A percentile compares a stretch with the other conserved stretches of the same genome.
Conservation (phyloP, 2,888 invertebrate species). For the Brachyptera putata region DNA sequence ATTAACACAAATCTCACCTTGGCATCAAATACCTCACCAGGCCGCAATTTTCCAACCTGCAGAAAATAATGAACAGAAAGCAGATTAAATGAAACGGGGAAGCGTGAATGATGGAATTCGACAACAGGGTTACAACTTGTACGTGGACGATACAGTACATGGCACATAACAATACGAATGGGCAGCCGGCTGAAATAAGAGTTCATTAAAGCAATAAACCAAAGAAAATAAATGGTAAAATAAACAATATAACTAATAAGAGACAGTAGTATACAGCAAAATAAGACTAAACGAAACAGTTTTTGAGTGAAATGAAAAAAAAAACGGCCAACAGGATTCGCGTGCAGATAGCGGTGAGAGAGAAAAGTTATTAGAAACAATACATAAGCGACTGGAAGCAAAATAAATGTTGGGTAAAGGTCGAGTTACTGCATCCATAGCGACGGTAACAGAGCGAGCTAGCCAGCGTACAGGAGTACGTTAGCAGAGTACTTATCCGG, state of each 20-base stretch:
- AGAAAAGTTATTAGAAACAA: constrained; percentile 24
- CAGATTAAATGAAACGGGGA: constrained; percentile 34
- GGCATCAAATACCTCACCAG: constrained; percentile 70
- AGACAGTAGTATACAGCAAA: too few species aligned
- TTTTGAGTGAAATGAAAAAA: not conserved
- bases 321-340: constrained; percentile 8
- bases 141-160: constrained; percentile 16
- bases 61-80: constrained; percentile 44
- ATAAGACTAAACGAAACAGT: not conserved
- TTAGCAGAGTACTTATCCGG: too few species aligned
- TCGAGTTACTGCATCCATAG: not conserved
- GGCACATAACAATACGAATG: constrained; percentile 16
- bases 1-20: constrained; percentile 67
- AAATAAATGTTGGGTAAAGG: not conserved
- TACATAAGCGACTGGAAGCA: constrained; percentile 29
- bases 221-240: constrained; percentile 8
- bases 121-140: constrained; percentile 24
- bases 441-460: too few species aligned
- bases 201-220: not conserved
- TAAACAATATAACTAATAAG: not conserved
- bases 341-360: constrained; percentile 15
- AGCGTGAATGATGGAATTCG: not conserved
- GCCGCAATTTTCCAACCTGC: constrained; percentile 71
- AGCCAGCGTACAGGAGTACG: too few species aligned
- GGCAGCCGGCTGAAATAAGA: constrained; percentile 21